Base-by-base conservation (phyloP, 2,888 invertebrate genomes). In the Cylloceria caligata region DNA sequence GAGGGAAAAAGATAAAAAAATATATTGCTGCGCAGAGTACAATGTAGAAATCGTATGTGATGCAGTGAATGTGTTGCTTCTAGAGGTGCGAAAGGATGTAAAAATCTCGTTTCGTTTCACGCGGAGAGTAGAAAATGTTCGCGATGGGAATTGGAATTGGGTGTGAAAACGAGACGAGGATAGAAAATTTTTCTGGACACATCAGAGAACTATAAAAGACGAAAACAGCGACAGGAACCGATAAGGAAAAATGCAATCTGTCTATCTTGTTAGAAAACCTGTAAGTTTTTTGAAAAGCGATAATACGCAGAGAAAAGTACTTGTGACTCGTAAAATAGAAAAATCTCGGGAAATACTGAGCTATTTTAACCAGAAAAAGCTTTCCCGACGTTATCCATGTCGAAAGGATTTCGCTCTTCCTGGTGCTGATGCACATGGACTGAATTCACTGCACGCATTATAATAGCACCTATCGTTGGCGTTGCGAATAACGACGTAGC, bases 51-150 rank as follows among this genome's bases (percentile, higher is more conserved):
- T 24, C 34, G 64, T 64, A 49, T 16, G 42, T 11, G 39, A 55
- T 55, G 27, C 27, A 30, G 57, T 19, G 52, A 27, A 52, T 49
- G 64, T 52, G 64, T 30, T 16, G 39, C 36, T 30, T 36, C 24
- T 21, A 16, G 27, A 60, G 24, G 5, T 24, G 13, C 57, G 47
- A 45, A 67, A n/a, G 36, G 76, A 69, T 69, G 69, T 77, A 69
- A 77, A 77, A 77, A 77, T 77, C 76, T 77, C 62, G 49, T 77
- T 77, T 69, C 76, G 62, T 27, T 60, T 68, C 36, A n/a, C 24
- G 47, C 21, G 13, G 47, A 55, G 30, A 45, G 45, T 47, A 24
- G 68, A 49, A 47, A 62, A 69, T 21, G 60, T 49, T 36, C 27
- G 42, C 69, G 49, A 76, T 68, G 39, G 68, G 39, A 68, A 69